phyloP scores from a whole-genome alignment of 2,888 invertebrate genomes.

The Ornithoptera alexandrae region DNA sequence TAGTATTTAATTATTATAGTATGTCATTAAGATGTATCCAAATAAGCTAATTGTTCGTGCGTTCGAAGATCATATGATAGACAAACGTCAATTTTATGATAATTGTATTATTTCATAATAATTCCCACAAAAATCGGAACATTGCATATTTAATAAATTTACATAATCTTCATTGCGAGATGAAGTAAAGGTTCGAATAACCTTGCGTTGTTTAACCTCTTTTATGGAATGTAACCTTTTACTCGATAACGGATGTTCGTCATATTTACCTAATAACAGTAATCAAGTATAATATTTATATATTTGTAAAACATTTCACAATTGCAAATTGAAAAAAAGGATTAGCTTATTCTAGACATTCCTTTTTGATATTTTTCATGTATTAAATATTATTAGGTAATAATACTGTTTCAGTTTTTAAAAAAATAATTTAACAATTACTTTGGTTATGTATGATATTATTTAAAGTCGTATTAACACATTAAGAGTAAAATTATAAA shows the following conservation, averaged over 20 bases:
- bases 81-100: too few relatives aligned
- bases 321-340: too few relatives aligned
- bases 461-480: neutral
- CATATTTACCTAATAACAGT: neutral
- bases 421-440: neutral
- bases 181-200: neutral
- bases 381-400: neutral
- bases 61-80: too few relatives aligned
- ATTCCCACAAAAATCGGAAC: neutral
- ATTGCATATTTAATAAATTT: neutral
- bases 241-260: neutral
- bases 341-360: neutral
- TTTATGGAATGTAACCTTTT: slow-evolving; percentile 8
- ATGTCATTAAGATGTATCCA: too few relatives aligned
- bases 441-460: neutral
- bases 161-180: neutral
- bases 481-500: neutral
- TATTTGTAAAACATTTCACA: neutral
- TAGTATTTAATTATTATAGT: too few relatives aligned
- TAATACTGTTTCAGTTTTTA: neutral
- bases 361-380: neutral
- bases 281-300: neutral
- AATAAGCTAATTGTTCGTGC: too few relatives aligned
- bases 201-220: slow-evolving; percentile 2
- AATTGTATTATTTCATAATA: too few relatives aligned